Evolutionary conservation across 2,888 invertebrate genomes (phyloP), one percentile per base, ranked within the genome.

Genomic region (Meloe dianella): DNA sequence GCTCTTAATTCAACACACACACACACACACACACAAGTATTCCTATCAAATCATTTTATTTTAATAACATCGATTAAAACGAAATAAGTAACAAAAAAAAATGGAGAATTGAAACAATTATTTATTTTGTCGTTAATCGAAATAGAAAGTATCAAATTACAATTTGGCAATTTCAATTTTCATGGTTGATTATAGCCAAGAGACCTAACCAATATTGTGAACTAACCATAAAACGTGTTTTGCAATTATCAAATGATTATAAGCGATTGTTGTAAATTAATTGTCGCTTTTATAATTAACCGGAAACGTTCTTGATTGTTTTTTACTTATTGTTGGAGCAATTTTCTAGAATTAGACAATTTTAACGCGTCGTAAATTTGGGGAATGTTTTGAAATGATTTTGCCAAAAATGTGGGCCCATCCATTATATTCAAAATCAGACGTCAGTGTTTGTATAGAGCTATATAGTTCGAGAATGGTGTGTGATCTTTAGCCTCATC

Each of bases 21-120:
- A 14, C 14, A 41, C 41, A 7, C n/a, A 38, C 38, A 38, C 38
- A 8, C 38, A 5, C 1, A 14, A 3, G 17, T 17, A 7, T 32
- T 8, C 8, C 41, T 5, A 41, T 41, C 17, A 3, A 17, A 41
- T 17, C 8, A n/a, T 17, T 41, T 12, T 4, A 41, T n/a, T 41
- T 41, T 41, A 41, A 41, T 41, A 41, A 41, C n/a, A 41, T n/a
- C 41, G n/a, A 41, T 41, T 41, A 41, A 17, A 41, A n/a, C 12
- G 2, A 10, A 35, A 35, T 35, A 4, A 35, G 14, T 12, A 35
- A 35, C 12, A 35, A 35, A 12, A 35, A 35, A 12, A 35, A 30
- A 6, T 6, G 7, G 9, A 30, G 6, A 35, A 35, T 35, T 10
- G 35, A 35, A 35, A 35, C 35, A 35, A 35, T 35, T 35, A 35